Percentiles rank a stretch among this genome's conserved stretches.
Conservation (phyloP, 2,888 invertebrate species). For the Synergus itoensis region DNA sequence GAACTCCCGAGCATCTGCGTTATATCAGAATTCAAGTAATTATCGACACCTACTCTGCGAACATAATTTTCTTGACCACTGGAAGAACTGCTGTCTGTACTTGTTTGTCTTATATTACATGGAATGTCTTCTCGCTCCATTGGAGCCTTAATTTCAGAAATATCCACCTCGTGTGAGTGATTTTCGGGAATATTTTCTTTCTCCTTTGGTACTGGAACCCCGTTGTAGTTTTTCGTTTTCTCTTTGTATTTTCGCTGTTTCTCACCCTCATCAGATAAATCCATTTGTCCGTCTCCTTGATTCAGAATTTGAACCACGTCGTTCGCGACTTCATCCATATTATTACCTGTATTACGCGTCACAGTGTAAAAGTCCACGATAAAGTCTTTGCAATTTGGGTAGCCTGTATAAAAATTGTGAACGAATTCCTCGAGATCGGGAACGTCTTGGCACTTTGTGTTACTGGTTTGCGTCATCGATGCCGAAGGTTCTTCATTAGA, state of each 20-base stretch:
- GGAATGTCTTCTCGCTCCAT: constrained; percentile 5
- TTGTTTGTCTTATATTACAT: not conserved
- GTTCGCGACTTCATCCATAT: constrained; percentile 75
- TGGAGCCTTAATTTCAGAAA: constrained; percentile 8
- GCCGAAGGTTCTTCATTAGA: constrained; percentile 87
- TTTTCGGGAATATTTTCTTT: constrained; percentile 3
- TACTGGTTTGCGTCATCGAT: constrained; percentile 59
- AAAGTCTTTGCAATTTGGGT: constrained; percentile 84
- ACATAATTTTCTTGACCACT: constrained; percentile 22
- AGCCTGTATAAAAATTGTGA: constrained; percentile 85
- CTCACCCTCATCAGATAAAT: constrained; percentile 12
- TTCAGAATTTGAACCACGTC: constrained; percentile 71
- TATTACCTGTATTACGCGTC: constrained; percentile 72
- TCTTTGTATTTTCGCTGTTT: constrained; percentile 35
- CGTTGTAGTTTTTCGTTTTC: constrained; percentile 26
- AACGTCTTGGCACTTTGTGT: constrained; percentile 66
- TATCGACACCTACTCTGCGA: constrained; percentile 44
- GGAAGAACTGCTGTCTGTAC: constrained; percentile 38
- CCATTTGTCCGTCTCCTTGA: constrained; percentile 54
- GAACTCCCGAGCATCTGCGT: constrained; percentile 70
- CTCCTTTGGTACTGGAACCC: not conserved
- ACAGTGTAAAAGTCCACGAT: constrained; percentile 79
- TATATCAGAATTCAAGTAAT: constrained; percentile 66
- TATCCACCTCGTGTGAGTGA: not conserved
- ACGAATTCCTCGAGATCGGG: constrained; percentile 85